These are phyloP conservation scores for Nothura maculosa DNA, from an alignment of 2,797 vertebrate species.

Conservation along the genomic window DNA sequence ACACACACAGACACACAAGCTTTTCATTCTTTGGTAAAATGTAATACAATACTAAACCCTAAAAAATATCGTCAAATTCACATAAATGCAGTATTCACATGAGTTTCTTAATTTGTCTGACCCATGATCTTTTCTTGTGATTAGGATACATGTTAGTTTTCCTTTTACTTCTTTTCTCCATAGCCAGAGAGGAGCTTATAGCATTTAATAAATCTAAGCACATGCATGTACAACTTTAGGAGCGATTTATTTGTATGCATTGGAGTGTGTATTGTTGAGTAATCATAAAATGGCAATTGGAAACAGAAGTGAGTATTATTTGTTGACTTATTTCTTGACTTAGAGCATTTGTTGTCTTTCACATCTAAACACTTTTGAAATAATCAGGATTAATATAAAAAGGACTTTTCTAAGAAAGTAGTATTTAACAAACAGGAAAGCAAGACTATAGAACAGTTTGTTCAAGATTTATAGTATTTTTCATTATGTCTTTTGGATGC, in stretches of 20 bases:
- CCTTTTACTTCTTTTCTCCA: background rate
- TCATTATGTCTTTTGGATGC: background rate
- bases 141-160: background rate
- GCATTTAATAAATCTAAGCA: background rate
- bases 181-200: background rate
- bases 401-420: background rate
- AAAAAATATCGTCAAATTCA: background rate
- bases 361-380: background rate
- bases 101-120: background rate
- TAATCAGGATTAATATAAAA: background rate
- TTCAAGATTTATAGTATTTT: background rate
- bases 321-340: background rate
- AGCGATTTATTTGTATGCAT: background rate
- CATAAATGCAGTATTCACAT: background rate
- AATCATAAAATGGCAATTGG: background rate
- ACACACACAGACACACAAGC: too few relatives aligned
- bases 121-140: background rate
- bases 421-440: background rate
- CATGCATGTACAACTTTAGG: background rate
- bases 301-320: background rate
- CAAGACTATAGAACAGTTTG: background rate
- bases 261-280: background rate
- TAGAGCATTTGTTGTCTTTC: background rate
- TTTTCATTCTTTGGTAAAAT: background rate
- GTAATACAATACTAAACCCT: background rate